Conservation (phyloP, 2,113 vertebrate genomes). For the Numenius arquata region DNA sequence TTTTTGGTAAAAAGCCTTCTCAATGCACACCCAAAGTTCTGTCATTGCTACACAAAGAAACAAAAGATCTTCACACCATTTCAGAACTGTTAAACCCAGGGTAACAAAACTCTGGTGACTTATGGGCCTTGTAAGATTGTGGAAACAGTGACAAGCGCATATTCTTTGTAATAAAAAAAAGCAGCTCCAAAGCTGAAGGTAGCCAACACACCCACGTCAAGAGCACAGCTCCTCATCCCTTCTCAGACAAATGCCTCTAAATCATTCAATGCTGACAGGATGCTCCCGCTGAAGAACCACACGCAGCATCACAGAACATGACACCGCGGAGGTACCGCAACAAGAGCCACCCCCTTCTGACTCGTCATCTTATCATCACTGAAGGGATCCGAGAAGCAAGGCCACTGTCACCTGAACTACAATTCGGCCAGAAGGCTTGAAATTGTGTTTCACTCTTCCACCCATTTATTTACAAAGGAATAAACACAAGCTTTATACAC, state of each 20-base stretch:
- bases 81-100: not conserved
- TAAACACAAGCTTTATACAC: accelerated
- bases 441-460: not conserved
- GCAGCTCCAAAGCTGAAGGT: not conserved
- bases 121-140: no score
- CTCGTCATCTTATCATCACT: constrained; percentile 82
- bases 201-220: accelerated
- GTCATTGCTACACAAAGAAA: no score
- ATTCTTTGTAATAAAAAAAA: not conserved
- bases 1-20: not conserved
- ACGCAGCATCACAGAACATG: constrained; percentile 73
- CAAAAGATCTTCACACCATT: accelerated
- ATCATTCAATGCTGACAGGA: constrained; percentile 62
- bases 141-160: no score
- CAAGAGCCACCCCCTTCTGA: constrained; percentile 60
- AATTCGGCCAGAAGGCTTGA: not conserved
- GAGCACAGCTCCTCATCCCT: not conserved
- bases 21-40: not conserved
- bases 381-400: constrained; percentile 52
- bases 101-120: not conserved
- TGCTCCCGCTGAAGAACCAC: not conserved
- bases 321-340: not conserved
- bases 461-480: not conserved
- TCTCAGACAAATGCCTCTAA: constrained; percentile 86
- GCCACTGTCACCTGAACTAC: not conserved